Base-by-base conservation (phyloP, 2,888 invertebrate species). In the Galeopsomyia nigrocyanea region DNA sequence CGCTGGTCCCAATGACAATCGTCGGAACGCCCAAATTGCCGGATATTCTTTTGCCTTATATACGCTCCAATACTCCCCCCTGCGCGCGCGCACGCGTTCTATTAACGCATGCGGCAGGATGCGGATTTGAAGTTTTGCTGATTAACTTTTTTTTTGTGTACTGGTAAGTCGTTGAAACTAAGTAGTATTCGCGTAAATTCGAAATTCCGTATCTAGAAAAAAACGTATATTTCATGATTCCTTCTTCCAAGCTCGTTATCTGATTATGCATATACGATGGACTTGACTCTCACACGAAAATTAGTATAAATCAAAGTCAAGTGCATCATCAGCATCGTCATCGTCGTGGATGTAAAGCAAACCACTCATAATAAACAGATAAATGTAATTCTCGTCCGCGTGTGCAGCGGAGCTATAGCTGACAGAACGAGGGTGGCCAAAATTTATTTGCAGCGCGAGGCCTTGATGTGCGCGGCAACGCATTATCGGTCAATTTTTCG, bases 1-100 rank as follows among this genome's bases (percentile, higher is more conserved):
- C n/a, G n/a, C n/a, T n/a, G 68, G 64, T 39, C 76, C 75, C 75
- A 80, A 78, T 82, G 85, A 85, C 85, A 83, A 80, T 81, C 79
- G 80, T n/a, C 74, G 82, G 71, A 81, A 83, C 84, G 82, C 84
- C 83, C 83, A 83, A 83, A 84, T 82, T 83, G 81, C 82, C n/a
- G 51, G 58, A 57, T 63, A 39, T 39, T 39, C 39, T 39, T 39
- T 39, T 7, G 39, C 5, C 10, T 26, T 26, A 26, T 26, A 26
- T 5, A 39, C 13, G 39, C 39, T 39, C 19, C 22, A 13, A 19
- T 19, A 26, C 21, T 56, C 14, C 47, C 14, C 6, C 2, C 2
- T 1, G 39, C 17, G 50, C 19, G 17, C n/a, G 3, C 62, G 21
- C 19, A 16, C 49, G 62, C 13, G 51, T 5, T 65, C n/a, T 16